Conservation (phyloP, 2,113 vertebrate species). For the Ceyx cyanopectus region DNA sequence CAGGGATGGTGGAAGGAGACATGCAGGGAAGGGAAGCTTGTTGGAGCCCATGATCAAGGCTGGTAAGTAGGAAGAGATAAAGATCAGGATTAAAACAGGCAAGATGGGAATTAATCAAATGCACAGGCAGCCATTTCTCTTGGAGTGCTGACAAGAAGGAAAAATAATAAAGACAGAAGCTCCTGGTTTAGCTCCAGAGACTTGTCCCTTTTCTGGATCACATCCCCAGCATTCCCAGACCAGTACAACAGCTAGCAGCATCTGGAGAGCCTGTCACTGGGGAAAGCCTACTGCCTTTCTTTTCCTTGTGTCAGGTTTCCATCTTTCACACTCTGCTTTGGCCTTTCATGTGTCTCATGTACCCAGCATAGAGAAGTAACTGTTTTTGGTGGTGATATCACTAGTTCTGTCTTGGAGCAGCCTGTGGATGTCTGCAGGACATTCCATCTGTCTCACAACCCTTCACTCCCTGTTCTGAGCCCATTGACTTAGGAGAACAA, state of each 20-base stretch:
- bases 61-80: neutral
- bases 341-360: neutral
- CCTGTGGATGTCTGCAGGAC: neutral
- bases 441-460: neutral
- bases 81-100: neutral
- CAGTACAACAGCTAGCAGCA: neutral
- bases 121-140: neutral
- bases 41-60: neutral
- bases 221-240: neutral
- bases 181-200: neutral
- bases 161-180: neutral
- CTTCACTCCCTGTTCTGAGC: neutral
- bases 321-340: neutral
- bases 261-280: neutral
- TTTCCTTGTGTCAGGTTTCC: neutral
- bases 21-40: neutral
- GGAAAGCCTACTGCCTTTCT: neutral
- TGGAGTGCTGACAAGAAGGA: neutral
- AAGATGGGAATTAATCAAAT: neutral
- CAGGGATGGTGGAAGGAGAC: neutral
- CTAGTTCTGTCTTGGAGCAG: neutral
- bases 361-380: neutral
- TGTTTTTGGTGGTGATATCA: neutral
- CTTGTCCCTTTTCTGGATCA: neutral
- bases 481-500: neutral